Conservation (phyloP, 2,113 vertebrate species). For the Cephalopterus ornatus region DNA sequence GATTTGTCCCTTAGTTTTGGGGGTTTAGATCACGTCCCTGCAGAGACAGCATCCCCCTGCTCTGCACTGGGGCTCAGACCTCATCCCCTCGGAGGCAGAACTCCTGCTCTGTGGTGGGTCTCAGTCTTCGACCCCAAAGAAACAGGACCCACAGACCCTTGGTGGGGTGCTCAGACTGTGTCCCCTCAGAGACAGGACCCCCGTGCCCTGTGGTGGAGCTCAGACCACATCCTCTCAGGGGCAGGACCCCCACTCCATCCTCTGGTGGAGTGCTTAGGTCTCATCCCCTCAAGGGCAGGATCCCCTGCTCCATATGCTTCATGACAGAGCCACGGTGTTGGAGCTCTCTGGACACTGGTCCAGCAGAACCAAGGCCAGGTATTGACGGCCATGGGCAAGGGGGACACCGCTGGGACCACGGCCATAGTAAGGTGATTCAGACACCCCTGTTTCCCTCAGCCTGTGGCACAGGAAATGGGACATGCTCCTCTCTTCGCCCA, state of each 20-base stretch:
- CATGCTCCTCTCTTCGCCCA: not conserved
- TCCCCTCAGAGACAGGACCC: not conserved
- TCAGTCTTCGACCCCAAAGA: not conserved
- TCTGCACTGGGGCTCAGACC: not conserved
- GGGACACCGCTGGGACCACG: not conserved
- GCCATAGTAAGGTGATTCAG: not conserved
- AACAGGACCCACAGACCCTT: not conserved
- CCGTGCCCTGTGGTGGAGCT: not conserved
- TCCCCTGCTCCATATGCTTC: fast-evolving
- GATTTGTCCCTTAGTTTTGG: not conserved
- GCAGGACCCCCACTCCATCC: not conserved
- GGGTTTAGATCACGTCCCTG: not conserved
- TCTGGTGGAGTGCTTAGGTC: not conserved
- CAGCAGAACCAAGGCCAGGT: not conserved
- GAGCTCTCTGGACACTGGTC: not conserved
- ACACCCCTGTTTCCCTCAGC: not conserved
- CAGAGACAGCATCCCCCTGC: not conserved
- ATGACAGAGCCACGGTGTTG: not conserved
- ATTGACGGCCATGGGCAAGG: fast-evolving
- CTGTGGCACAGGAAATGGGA: not conserved
- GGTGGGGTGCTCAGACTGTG: not conserved
- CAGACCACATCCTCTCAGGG: not conserved
- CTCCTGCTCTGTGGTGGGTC: no score
- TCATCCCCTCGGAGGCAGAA: fast-evolving
- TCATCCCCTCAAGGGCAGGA: no score